phyloP scores from a whole-genome alignment of 2,113 vertebrate genomes.

The Pluvialis apricaria region DNA sequence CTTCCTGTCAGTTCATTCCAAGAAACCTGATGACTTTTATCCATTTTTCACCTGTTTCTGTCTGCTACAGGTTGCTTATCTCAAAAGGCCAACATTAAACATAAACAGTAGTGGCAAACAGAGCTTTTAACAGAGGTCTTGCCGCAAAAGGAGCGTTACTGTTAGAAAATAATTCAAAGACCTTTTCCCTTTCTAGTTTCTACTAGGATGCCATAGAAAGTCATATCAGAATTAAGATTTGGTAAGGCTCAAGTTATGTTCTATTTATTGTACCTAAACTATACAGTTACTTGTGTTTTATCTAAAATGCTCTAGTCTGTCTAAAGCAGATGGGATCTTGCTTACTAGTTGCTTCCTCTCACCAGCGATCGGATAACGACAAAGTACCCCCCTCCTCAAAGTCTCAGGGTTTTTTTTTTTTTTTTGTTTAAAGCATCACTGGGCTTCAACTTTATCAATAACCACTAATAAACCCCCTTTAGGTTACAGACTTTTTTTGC shows the following conservation, averaged over 20 bases:
- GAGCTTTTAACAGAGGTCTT: not conserved
- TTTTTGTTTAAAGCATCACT: not conserved
- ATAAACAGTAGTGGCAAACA: not conserved
- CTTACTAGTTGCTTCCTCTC: not conserved
- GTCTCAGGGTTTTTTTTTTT: fast-evolving
- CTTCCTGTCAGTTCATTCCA: not conserved
- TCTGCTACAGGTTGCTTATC: not conserved
- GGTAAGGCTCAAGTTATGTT: not conserved
- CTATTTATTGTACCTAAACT: not conserved
- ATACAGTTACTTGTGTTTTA: not conserved
- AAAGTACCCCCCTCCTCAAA: not conserved
- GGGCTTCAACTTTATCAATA: not conserved
- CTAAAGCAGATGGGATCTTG: not conserved
- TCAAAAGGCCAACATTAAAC: not conserved
- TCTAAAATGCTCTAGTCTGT: not conserved
- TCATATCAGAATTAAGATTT: not conserved
- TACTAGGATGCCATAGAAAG: not conserved
- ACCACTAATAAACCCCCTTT: not conserved
- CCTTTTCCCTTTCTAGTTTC: not conserved
- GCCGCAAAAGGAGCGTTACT: not conserved
- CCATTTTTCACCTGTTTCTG: not conserved
- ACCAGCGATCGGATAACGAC: not conserved
- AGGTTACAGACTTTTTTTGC: not conserved
- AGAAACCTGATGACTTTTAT: not conserved
- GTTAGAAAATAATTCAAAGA: not conserved